Evolutionary conservation across 2,888 invertebrate species (phyloP), one percentile per base, ranked within the genome.

Genomic region (Tinea trinotella): DNA sequence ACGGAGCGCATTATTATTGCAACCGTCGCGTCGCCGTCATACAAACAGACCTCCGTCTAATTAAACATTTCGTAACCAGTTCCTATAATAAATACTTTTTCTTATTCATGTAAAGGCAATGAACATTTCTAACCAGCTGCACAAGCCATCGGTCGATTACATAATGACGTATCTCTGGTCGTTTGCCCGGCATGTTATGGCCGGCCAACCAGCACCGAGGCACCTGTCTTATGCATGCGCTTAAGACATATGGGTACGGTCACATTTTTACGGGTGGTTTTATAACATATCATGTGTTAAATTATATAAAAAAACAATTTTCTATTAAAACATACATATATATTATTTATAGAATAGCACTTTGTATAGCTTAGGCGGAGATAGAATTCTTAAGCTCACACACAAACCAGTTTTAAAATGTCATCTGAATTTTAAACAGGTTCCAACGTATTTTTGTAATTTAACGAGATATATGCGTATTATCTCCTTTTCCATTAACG

Each of bases 51-150:
- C 36, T 36, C n/a, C 40, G 17, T n/a, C 13, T 17, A 40, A 40
- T 40, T 40, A 40, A 15, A 40, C 40, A 40, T 40, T 40, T 40
- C 40, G 40, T 40, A 40, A 40, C 40, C 40, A 7, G 40, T 40
- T n/a, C 40, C 40, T n/a, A 17, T 40, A 15, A 12, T 17, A 19
- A 46, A 46, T 46, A 46, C 10, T 46, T 19, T 19, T 19, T 46
- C 46, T 46, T 46, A 46, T 40, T 13, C 12, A 13, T 15, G 40
- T 19, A 6, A 46, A n/a, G 40, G 15, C 13, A 40, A 2, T n/a
- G 13, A 40, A 7, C 40, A 15, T 40, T 17, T 46, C 18, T 46
- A 17, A 46, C 17, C 46, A 46, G 46, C 46, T 46, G 46, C 19
- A 19, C 46, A 46, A 19, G 17, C 19, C 46, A 46, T 46, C 17